Percentiles rank a stretch among this genome's conserved stretches.
Evolutionary conservation across 2,113 vertebrate species (phyloP).

Genomic region (Scytalopus superciliaris): DNA sequence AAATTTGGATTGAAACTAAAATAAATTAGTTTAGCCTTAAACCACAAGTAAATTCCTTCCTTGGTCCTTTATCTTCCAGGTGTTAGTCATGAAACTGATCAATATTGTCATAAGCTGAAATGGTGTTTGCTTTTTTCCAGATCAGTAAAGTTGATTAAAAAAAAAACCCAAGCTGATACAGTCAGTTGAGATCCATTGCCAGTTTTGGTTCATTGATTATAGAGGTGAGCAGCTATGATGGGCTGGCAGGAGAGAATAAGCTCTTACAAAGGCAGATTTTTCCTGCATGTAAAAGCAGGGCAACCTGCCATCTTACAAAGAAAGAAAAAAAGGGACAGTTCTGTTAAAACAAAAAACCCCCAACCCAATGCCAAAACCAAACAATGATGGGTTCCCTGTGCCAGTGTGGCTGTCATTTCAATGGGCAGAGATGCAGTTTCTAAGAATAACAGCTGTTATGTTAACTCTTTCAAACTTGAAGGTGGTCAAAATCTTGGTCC

Average conservation of each 20-base stretch:
- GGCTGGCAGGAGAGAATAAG: neutral
- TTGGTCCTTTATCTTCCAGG: neutral
- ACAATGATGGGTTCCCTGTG: neutral
- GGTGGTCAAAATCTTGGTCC: neutral
- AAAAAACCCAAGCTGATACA: neutral
- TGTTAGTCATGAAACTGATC: neutral
- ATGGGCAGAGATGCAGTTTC: neutral
- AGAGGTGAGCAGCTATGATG: neutral
- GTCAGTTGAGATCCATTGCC: neutral
- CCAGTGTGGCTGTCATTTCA: neutral
- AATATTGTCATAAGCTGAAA: neutral
- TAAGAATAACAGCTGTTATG: neutral
- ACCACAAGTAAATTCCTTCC: neutral
- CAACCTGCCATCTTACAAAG: neutral
- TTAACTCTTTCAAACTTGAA: neutral
- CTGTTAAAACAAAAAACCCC: neutral
- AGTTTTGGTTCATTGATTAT: neutral
- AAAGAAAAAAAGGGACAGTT: neutral
- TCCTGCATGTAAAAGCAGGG: neutral
- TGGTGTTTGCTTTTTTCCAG: neutral
- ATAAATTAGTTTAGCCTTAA: neutral
- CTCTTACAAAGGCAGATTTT: neutral
- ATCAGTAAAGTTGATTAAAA: neutral
- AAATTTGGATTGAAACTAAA: neutral
- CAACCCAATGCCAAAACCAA: neutral